phyloP scores from a whole-genome alignment of 2,888 invertebrate species.

The Corbicula japonica region DNA sequence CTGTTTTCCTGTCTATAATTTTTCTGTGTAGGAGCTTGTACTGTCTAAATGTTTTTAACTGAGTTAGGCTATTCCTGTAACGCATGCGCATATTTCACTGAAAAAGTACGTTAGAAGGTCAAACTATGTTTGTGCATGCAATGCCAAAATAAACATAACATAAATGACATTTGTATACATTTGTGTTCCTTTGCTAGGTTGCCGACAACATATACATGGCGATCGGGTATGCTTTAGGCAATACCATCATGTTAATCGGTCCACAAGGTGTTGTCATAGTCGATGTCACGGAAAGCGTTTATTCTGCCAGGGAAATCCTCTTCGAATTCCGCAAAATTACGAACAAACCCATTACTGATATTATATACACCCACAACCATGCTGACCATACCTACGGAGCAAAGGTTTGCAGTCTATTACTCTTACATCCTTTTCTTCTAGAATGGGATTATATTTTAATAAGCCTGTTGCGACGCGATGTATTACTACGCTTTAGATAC shows the following conservation, averaged over 20 bases:
- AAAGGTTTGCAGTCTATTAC: conserved; percentile 70
- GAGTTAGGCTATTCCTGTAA: no score
- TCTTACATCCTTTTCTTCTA: no score
- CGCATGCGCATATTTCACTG: no score
- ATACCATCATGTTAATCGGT: conserved; percentile 81
- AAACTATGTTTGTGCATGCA: no score
- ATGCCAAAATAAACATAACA: no score
- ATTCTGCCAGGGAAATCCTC: conserved; percentile 70
- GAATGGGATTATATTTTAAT: no score
- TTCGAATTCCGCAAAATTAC: conserved; percentile 78
- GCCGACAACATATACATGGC: conserved; percentile 80
- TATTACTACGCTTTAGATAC: no score
- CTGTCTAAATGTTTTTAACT: no score
- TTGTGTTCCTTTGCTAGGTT: conserved; percentile 68
- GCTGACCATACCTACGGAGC: conserved; percentile 82
- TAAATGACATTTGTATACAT: not conserved
- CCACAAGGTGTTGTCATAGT: conserved; percentile 78
- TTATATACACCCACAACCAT: conserved; percentile 83
- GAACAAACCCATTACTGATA: conserved; percentile 76
- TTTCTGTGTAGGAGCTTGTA: no score
- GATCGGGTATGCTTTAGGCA: conserved; percentile 80
- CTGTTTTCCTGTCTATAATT: no score
- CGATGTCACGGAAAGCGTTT: conserved; percentile 81
- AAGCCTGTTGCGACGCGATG: no score
- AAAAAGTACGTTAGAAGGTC: no score